phyloP scores from a whole-genome alignment of 2,797 vertebrate genomes.

The Smutsia temminckii region DNA sequence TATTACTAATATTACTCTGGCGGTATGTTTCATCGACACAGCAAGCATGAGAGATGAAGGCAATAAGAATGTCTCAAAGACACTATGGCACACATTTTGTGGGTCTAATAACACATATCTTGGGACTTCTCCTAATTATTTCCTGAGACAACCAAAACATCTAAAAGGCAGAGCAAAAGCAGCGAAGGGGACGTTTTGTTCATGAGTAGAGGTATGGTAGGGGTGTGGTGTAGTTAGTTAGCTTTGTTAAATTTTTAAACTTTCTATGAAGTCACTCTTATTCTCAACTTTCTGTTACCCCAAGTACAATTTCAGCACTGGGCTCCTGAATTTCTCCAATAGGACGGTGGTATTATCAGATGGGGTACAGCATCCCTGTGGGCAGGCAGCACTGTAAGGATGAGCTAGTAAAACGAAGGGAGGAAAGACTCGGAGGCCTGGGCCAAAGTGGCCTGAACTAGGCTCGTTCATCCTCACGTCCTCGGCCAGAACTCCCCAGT shows the following conservation, averaged over 20 bases:
- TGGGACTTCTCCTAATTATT: not conserved
- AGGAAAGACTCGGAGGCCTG: not conserved
- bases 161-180: not conserved
- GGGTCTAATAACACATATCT: not conserved
- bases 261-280: not conserved
- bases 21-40: not conserved
- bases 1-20: not conserved
- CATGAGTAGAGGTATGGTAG: not conserved
- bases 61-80: not conserved
- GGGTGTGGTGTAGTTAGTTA: not conserved
- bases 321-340: not conserved
- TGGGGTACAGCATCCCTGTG: not conserved
- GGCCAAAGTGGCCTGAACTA: not conserved
- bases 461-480: not conserved
- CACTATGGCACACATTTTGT: not conserved
- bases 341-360: too few species aligned
- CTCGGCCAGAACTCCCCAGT: not conserved
- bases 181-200: not conserved
- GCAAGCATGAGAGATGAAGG: not conserved
- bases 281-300: not conserved
- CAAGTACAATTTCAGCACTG: too few species aligned
- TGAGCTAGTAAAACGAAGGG: not conserved
- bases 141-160: not conserved
- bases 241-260: not conserved
- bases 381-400: too few species aligned